Evolutionary conservation across 2,888 invertebrate species (phyloP).

Genomic region (Altica lythri): DNA sequence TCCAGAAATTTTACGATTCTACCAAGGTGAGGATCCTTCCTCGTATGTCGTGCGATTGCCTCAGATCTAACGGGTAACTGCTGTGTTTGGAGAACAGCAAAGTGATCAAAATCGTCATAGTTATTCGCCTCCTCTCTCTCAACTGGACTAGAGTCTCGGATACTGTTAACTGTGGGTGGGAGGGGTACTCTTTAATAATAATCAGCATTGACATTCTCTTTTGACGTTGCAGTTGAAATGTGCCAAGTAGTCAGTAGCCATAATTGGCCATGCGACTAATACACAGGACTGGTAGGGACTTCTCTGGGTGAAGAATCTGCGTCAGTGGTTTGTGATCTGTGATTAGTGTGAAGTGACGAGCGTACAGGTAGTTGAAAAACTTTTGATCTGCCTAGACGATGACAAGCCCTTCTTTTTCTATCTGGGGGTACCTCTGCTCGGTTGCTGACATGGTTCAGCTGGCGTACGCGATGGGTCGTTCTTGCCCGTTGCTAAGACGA

Average conservation of each 20-base stretch:
- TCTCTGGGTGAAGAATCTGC: slow-evolving; percentile 34
- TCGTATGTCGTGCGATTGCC: neutral
- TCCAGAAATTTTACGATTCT: neutral
- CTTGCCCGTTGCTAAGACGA: slow-evolving; percentile 9
- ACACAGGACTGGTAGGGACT: slow-evolving; percentile 12
- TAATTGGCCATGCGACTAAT: slow-evolving; percentile 37
- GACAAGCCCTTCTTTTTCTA: slow-evolving; percentile 34
- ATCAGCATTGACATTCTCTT: slow-evolving; percentile 27
- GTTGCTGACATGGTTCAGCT: slow-evolving; percentile 29
- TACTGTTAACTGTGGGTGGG: slow-evolving; percentile 1
- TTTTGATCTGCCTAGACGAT: slow-evolving; percentile 1
- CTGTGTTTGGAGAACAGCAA: neutral
- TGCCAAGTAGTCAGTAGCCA: too few relatives aligned
- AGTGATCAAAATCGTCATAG: neutral
- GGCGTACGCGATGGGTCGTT: slow-evolving; percentile 29
- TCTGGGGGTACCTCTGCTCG: slow-evolving; percentile 29
- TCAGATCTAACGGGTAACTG: slow-evolving; percentile 5
- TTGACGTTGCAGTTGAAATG: slow-evolving; percentile 4
- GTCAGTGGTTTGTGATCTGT: slow-evolving; percentile 35
- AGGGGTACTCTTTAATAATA: slow-evolving; percentile 23
- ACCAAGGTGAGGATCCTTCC: neutral
- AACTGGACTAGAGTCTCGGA: neutral
- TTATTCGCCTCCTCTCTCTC: neutral
- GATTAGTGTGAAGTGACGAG: slow-evolving; percentile 30
- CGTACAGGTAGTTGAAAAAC: slow-evolving; percentile 23